phyloP scores from a whole-genome alignment of 2,888 invertebrate genomes.

The Lithophane socia region DNA sequence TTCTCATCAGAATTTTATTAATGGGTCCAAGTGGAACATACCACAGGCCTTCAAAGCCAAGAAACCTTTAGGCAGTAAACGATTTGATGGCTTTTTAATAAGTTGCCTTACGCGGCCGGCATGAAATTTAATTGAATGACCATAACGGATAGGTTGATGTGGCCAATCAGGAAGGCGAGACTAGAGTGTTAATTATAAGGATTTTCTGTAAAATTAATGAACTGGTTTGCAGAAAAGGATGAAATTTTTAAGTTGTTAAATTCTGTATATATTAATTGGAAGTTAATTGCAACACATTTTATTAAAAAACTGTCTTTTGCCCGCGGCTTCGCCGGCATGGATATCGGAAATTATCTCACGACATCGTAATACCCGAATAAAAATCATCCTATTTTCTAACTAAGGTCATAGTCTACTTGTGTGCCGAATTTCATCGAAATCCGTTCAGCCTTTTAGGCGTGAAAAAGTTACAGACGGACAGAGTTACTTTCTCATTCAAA shows the following conservation, averaged over 20 bases:
- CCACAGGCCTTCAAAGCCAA: conserved; percentile 48
- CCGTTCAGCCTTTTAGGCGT: too few species aligned
- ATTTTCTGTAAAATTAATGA: conserved; percentile 35
- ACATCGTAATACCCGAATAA: not conserved
- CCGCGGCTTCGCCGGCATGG: not conserved
- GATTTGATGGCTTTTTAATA: conserved; percentile 80
- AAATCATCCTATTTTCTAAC: not conserved
- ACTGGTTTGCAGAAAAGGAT: conserved; percentile 7
- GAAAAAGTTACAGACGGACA: not conserved
- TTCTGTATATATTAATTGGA: not conserved
- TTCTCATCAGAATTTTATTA: conserved; percentile 62
- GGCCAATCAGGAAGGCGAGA: conserved; percentile 55
- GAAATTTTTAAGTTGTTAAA: not conserved
- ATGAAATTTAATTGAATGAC: conserved; percentile 75
- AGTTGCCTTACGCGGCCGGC: conserved; percentile 70
- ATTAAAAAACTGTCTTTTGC: too few species aligned
- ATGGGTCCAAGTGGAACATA: conserved; percentile 69
- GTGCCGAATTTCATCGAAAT: not conserved
- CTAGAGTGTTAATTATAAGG: conserved; percentile 64
- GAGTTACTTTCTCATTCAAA: not conserved
- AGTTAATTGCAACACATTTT: not conserved
- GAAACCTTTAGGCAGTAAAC: conserved; percentile 73
- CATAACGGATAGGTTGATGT: conserved; percentile 59
- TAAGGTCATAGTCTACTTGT: not conserved
- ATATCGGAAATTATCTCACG: not conserved